A percentile compares a stretch with the other conserved stretches of the same genome.
phyloP scores from a whole-genome alignment of 1,140 invertebrate genomes.

The Meloidogyne hapla region DNA sequence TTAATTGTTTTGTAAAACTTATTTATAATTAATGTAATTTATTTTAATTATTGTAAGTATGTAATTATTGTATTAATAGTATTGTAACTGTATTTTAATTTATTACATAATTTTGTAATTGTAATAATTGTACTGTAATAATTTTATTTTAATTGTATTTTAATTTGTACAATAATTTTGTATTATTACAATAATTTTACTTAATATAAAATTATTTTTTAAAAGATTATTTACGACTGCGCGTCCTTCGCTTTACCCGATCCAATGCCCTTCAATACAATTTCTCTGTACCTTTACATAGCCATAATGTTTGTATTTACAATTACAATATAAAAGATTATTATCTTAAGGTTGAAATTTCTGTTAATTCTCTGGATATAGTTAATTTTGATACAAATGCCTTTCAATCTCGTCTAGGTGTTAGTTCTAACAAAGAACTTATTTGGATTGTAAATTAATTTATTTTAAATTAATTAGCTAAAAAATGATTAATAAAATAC shows the following conservation, averaged over 20 bases:
- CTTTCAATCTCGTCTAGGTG: neutral
- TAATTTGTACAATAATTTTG: too few relatives aligned
- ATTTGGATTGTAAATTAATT: conserved; percentile 23
- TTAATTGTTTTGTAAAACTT: neutral
- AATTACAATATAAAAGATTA: too few relatives aligned
- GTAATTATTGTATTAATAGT: too few relatives aligned
- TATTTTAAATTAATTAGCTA: neutral
- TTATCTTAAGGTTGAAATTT: conserved; percentile 1
- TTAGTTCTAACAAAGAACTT: conserved; percentile 9
- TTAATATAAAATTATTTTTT: too few relatives aligned
- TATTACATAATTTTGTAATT: too few relatives aligned
- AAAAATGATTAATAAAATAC: conserved; percentile 29
- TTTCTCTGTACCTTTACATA: conserved; percentile 45
- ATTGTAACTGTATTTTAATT: too few relatives aligned
- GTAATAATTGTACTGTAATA: too few relatives aligned
- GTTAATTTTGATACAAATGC: conserved; percentile 28
- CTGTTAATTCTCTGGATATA: conserved; percentile 18
- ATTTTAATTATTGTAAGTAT: too few relatives aligned
- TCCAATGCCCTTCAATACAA: conserved; percentile 56
- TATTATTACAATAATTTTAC: too few relatives aligned
- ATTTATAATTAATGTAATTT: neutral
- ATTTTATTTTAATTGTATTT: too few relatives aligned
- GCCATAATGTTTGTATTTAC: conserved; percentile 28
- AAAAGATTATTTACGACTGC: conserved; percentile 49
- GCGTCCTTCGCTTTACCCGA: conserved; percentile 60